Percentiles rank a stretch among this genome's conserved stretches.
Evolutionary conservation across 2,888 invertebrate species (phyloP).

Genomic region (Chelonus formosanus): DNA sequence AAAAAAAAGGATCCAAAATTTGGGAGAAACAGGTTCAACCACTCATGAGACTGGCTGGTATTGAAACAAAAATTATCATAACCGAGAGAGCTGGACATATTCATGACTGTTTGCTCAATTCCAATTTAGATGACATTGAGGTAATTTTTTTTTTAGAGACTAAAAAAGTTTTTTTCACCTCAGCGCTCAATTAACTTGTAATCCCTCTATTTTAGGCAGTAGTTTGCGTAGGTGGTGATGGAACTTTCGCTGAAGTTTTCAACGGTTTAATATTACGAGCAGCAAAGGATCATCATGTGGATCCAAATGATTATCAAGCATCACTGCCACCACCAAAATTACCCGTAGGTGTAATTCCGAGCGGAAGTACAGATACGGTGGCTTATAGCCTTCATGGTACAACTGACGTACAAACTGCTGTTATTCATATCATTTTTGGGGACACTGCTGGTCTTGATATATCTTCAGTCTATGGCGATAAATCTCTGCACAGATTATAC

Average conservation of each 20-base stretch:
- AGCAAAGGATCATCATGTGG: constrained; percentile 67
- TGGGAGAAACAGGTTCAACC: constrained; percentile 79
- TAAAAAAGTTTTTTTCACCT: too few species aligned
- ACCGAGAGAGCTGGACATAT: constrained; percentile 83
- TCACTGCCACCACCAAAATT: constrained; percentile 67
- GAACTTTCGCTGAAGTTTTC: constrained; percentile 83
- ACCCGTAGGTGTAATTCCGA: constrained; percentile 77
- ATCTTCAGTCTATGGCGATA: constrained; percentile 75
- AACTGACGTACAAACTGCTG: constrained; percentile 80
- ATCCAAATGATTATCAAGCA: constrained; percentile 68
- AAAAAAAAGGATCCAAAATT: constrained; percentile 75
- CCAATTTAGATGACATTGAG: constrained; percentile 68
- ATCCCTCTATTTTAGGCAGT: constrained; percentile 70
- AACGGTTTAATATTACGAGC: constrained; percentile 75
- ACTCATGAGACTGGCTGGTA: constrained; percentile 72
- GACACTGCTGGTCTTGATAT: constrained; percentile 79
- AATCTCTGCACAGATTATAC: constrained; percentile 72
- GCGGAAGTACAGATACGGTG: constrained; percentile 81
- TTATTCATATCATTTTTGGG: constrained; percentile 84
- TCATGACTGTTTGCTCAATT: constrained; percentile 71
- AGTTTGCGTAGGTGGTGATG: constrained; percentile 87
- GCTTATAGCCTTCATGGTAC: constrained; percentile 83
- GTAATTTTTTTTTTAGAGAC: constrained; percentile 40
- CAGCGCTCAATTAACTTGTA: neutral
- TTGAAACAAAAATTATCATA: constrained; percentile 73